A percentile compares a stretch with the other conserved stretches of the same genome.
phyloP scores from a whole-genome alignment of 2,113 vertebrate species.

The Anoplopoma fimbria region DNA sequence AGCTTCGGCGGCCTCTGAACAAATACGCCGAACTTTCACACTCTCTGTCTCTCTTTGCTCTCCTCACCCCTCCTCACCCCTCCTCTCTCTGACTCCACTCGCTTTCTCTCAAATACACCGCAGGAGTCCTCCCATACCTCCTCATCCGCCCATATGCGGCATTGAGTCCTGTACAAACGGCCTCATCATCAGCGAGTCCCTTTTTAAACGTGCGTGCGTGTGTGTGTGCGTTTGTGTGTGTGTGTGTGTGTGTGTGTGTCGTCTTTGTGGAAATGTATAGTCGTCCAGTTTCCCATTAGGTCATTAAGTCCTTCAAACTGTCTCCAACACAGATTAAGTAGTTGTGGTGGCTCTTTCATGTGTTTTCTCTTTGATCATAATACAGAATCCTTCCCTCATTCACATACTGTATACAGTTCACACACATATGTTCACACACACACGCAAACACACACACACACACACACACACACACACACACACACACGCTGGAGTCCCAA shows the following conservation, averaged over 20 bases:
- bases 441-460: background rate
- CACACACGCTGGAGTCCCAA: conserved; percentile 38
- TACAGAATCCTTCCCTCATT: conserved; percentile 33
- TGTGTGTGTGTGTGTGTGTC: background rate
- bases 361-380: conserved; percentile 49
- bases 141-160: background rate
- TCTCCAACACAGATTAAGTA: background rate
- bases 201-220: too few relatives aligned
- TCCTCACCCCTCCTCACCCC: background rate
- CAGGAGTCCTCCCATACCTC: conserved; percentile 39
- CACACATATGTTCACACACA: conserved; percentile 5
- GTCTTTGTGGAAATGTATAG: conserved; percentile 20
- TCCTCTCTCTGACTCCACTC: conserved; percentile 1
- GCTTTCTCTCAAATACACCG: conserved; percentile 51
- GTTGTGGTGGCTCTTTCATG: conserved; percentile 29
- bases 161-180: background rate
- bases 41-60: background rate
- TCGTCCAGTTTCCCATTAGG: conserved; percentile 35
- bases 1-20: conserved; percentile 37
- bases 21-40: conserved; percentile 19
- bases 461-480: background rate
- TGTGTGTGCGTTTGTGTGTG: background rate
- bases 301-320: conserved; percentile 27
- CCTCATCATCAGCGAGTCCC: conserved; percentile 27
- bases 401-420: conserved; percentile 32